phyloP scores from a whole-genome alignment of 2,797 vertebrate genomes.

The Sciurus vulgaris region DNA sequence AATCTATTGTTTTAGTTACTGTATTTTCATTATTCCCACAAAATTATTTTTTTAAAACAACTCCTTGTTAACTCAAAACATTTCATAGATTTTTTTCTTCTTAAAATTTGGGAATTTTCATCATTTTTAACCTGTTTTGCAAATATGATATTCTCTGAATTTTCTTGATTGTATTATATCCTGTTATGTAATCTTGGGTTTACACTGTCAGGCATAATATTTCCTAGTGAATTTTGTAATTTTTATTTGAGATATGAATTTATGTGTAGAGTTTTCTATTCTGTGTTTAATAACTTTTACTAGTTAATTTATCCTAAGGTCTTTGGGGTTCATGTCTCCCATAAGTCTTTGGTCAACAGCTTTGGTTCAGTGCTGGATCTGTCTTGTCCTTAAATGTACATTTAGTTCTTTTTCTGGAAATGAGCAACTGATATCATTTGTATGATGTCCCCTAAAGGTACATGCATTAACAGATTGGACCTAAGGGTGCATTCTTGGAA shows the following conservation, averaged over 20 bases:
- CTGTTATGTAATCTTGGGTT: background rate
- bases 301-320: background rate
- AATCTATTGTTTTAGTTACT: background rate
- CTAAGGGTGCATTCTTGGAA: background rate
- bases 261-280: background rate
- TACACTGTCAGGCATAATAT: background rate
- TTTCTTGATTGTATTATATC: background rate
- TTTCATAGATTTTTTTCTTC: background rate
- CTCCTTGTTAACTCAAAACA: background rate
- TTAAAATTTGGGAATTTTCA: background rate
- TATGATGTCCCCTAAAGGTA: background rate
- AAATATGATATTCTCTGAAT: background rate
- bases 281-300: background rate
- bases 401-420: background rate
- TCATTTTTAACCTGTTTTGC: background rate
- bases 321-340: background rate
- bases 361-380: background rate
- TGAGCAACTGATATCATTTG: background rate
- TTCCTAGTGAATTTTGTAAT: background rate
- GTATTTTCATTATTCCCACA: background rate
- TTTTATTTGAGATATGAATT: background rate
- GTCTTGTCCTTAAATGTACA: background rate
- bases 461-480: too few relatives aligned
- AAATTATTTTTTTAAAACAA: background rate
- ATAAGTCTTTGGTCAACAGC: background rate